Evolutionary conservation across 2,113 vertebrate genomes (phyloP), one percentile per base, ranked within the genome.

Genomic region (Reinhardtius hippoglossoides): DNA sequence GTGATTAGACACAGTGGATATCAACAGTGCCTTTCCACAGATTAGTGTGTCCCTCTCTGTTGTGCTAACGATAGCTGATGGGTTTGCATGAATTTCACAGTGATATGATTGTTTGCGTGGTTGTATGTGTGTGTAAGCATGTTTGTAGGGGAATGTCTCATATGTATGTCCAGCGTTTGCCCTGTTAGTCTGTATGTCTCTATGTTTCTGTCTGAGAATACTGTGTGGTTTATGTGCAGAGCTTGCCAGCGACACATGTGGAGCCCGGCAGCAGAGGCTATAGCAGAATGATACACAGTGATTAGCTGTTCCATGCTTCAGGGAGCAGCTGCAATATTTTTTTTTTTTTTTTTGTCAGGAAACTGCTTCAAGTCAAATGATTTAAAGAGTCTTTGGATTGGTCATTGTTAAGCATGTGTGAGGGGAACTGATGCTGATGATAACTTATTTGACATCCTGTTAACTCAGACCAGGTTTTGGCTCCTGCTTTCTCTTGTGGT

Each of bases 1-100:
- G 76, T 68, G 82, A 89, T 91, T 87, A 77, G 75, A 81, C 89
- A 85, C 59, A 76, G 79, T 68, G 59, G 66, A 80, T 86, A 88
- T 80, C 40, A 57, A 71, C 71, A 58, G 50, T 46, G 75, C 63
- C 62, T 81, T 83, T 82, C 80, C 27, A 78, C 59, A 76, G 84
- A 89, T 82, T 83, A 80, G 52, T 31, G 57, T 78, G 70, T 71
- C 74, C 55, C 35, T 61, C 52, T 76, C 40, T 74, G 63, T 80
- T 76, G 68, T 57, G 66, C 46, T 60, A 71, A n/a, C 64, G 35
- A 21, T 67, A 52, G 64, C 69, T 73, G 46, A 44, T 35, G 23
- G 61, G 50, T 68, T 74, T 55, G 68, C 18, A 31, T 78, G 20
- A 15, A 76, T 67, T 76, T 57, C 42, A 40, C 24, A 73, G 72